Conservation (phyloP, 2,113 vertebrate genomes). For the Brachyhypopomus gauderio region DNA sequence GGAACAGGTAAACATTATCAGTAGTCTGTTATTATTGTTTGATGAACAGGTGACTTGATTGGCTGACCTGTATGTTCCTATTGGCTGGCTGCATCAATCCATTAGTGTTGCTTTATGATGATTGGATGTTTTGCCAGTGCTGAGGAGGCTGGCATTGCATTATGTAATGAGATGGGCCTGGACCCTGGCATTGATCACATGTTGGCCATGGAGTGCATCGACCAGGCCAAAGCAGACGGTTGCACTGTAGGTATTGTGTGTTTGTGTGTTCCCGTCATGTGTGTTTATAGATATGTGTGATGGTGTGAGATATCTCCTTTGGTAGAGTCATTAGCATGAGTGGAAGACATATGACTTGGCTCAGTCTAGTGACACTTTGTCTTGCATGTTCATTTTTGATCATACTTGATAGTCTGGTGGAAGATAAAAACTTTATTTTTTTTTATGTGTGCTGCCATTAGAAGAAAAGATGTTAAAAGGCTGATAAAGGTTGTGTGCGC, state of each 20-base stretch:
- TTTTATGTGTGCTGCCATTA: conserved; percentile 12
- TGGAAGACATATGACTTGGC: conserved; percentile 48
- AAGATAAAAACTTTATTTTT: conserved; percentile 1
- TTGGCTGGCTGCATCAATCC: conserved; percentile 18
- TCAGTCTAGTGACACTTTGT: conserved; percentile 43
- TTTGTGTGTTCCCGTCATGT: conserved; percentile 48
- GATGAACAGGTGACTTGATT: background rate
- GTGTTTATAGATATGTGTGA: conserved; percentile 38
- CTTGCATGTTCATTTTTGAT: conserved; percentile 41
- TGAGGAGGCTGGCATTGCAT: conserved; percentile 87
- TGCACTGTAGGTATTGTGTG: conserved; percentile 81
- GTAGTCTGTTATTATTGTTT: background rate
- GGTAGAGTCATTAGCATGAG: conserved; percentile 34
- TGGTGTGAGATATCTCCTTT: conserved; percentile 42
- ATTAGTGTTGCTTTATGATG: background rate
- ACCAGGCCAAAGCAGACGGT: conserved; percentile 89
- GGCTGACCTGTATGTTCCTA: background rate
- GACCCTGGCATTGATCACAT: conserved; percentile 99
- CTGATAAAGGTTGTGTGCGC: background rate
- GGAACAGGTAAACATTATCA: conserved; percentile 77
- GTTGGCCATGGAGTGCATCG: conserved; percentile 95
- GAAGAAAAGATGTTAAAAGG: background rate
- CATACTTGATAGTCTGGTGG: background rate
- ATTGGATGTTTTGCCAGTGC: conserved; percentile 68
- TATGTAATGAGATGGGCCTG: conserved; percentile 92